Evolutionary conservation across 2,888 invertebrate genomes (phyloP).

Genomic region (Girardia tigrina): DNA sequence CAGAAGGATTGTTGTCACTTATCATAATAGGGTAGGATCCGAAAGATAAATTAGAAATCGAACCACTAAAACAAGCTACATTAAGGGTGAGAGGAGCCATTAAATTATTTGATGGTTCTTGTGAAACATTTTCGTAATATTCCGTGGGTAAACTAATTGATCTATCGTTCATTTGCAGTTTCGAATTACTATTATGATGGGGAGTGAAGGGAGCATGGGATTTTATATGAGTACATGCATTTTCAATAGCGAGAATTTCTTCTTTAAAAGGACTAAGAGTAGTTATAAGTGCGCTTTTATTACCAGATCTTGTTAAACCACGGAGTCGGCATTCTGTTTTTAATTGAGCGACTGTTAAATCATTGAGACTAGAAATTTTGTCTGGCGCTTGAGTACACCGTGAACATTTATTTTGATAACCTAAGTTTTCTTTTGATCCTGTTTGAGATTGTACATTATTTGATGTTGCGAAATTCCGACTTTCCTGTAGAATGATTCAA

Average conservation of each 20-base stretch:
- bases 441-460: not conserved
- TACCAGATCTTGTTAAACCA: not conserved
- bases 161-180: constrained; percentile 11
- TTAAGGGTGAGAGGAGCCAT: not conserved
- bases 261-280: constrained; percentile 13
- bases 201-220: not conserved
- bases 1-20: not conserved
- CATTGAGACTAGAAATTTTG: not conserved
- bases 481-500: too few relatives aligned
- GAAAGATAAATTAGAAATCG: not conserved
- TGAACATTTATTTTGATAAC: not conserved
- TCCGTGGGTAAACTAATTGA: not conserved
- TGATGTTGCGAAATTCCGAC: not conserved
- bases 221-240: not conserved
- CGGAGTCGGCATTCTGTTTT: constrained; percentile 16
- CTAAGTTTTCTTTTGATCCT: not conserved
- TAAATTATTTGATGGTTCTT: not conserved
- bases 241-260: constrained; percentile 2
- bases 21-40: not conserved
- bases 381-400: constrained; percentile 1
- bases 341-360: not conserved
- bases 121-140: not conserved
- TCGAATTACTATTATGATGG: not conserved
- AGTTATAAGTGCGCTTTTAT: not conserved
- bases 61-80: not conserved